phyloP scores from a whole-genome alignment of 2,113 vertebrate species.

The Xenus cinereus region DNA sequence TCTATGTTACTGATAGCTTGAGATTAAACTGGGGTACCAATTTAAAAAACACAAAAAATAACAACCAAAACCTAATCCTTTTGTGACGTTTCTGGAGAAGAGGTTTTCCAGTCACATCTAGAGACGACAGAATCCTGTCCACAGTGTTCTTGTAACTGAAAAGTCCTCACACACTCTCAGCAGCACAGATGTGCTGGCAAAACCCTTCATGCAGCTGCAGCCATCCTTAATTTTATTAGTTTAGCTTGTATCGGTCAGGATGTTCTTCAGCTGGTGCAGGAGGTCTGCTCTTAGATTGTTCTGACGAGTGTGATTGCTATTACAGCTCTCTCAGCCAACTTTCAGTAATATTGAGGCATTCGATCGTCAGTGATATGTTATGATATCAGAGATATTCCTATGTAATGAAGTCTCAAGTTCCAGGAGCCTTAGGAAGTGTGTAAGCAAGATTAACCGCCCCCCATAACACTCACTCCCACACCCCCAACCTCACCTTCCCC shows the following conservation, averaged over 20 bases:
- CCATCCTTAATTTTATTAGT: neutral
- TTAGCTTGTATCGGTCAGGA: neutral
- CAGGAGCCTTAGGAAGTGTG: neutral
- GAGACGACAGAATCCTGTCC: neutral
- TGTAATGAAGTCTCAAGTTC: neutral
- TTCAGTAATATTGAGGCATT: neutral
- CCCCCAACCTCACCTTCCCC: neutral
- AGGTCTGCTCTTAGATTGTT: neutral
- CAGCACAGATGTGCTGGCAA: neutral
- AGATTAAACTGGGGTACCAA: neutral
- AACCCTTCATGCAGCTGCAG: neutral
- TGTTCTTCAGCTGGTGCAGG: neutral
- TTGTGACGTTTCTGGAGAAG: neutral
- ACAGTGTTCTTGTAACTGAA: neutral
- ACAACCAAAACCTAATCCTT: neutral
- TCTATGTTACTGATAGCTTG: neutral
- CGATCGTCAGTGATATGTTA: neutral
- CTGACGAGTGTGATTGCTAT: neutral
- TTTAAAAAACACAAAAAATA: neutral
- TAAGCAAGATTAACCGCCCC: neutral
- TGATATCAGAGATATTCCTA: neutral
- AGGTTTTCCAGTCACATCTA: neutral
- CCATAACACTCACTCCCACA: fast-evolving
- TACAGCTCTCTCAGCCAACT: neutral
- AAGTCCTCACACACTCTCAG: neutral